These are phyloP conservation scores for Daubentonia madagascariensis DNA, from an alignment of 2,113 vertebrate genomes.

Conservation along the genomic window DNA sequence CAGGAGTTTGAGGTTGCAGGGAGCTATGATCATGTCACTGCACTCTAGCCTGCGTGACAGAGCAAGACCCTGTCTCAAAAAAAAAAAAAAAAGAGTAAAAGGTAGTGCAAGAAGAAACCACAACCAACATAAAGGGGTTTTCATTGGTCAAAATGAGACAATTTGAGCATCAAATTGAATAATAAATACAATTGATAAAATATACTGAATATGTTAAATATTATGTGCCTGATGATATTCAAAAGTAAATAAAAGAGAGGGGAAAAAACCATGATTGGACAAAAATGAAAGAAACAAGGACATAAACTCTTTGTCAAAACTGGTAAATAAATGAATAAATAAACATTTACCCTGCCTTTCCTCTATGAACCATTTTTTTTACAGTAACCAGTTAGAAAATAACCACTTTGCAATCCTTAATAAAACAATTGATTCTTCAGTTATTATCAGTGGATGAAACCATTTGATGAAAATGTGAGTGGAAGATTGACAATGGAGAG, in stretches of 20 bases:
- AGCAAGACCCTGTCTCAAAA: too few species aligned
- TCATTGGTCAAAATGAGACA: not conserved
- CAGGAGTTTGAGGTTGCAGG: too few species aligned
- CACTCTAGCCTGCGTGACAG: too few species aligned
- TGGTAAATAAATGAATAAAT: not conserved
- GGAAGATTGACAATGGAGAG: not conserved
- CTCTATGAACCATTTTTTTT: not conserved
- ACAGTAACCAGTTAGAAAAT: not conserved
- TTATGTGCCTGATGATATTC: not conserved
- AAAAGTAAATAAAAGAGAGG: not conserved
- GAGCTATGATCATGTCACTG: too few species aligned
- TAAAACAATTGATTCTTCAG: not conserved
- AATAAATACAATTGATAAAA: not conserved
- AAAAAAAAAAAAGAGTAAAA: not conserved
- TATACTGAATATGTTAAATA: not conserved
- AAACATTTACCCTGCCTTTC: not conserved
- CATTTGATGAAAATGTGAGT: not conserved
- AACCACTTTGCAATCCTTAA: not conserved
- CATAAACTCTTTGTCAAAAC: not conserved
- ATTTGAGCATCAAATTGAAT: not conserved
- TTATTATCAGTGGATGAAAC: not conserved
- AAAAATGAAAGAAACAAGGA: not conserved
- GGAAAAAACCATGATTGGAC: not conserved
- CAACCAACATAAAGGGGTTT: not conserved
- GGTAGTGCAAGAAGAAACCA: not conserved